Evolutionary conservation across 1,140 invertebrate genomes (phyloP), one percentile per base, ranked within the genome.

Genomic region (Lasioglossum baleicum): DNA sequence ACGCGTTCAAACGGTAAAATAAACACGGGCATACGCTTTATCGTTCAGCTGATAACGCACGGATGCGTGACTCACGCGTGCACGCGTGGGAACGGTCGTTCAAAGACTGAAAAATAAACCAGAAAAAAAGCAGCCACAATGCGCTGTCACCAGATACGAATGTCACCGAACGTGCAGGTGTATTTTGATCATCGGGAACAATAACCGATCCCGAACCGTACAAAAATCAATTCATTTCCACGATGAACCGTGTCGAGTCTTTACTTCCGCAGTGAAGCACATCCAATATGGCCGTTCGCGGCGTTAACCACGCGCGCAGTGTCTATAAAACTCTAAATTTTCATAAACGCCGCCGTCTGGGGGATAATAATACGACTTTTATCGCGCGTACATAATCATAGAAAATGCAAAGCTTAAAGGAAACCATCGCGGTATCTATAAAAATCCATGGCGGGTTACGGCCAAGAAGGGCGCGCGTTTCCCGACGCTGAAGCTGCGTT

Each of bases 11-110:
- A 42, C 35, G 40, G 17, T 51, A 65, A 65, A 58, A 48, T n/a
- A 79, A 79, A 73, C 20, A 72, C 17, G 44, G 22, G 71, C 22
- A 15, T 17, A 8, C 17, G 35, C 51, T 51, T 73, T 79, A 79
- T 73, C 76, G 42, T 7, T 7, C 44, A 6, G 26, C 40, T 22
- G 76, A 79, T 73, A 79, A 73, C 69, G 61, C 69, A 35, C 69
- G 48, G 40, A 35, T n/a, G 22, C 40, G 22, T 73, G 70, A 66
- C 67, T 77, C 42, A 63, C 15, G n/a, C 51, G 69, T 69, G 26
- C 8, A 31, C 68, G 51, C 51, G 68, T 78, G 75, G 44, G 75
- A 72, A 75, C n/a, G n/a, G 7, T 10, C 51, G n/a, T 17, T 20
- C 42, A 44, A 79, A 44, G n/a, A 17, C 0, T 44, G 8, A 51